These are phyloP conservation scores for Pyrochroa serraticornis DNA, from an alignment of 2,888 invertebrate genomes.

Conservation along the genomic window DNA sequence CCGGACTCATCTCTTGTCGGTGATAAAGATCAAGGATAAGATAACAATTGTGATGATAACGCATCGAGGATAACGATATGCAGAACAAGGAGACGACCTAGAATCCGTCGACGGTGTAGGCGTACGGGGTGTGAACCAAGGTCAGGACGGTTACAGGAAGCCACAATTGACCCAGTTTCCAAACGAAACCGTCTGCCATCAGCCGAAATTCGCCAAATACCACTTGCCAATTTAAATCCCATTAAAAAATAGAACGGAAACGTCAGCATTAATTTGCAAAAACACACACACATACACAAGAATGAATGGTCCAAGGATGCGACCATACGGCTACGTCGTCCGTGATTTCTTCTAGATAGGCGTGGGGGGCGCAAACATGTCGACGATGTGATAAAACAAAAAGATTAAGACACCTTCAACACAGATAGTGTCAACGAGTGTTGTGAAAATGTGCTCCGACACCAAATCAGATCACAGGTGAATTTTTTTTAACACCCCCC, in stretches of 20 bases:
- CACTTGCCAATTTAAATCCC: conserved; percentile 7
- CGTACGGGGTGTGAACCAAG: conserved; percentile 20
- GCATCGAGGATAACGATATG: conserved; percentile 2
- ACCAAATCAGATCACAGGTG: conserved; percentile 37
- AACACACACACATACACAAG: conserved; percentile 24
- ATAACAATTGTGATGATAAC: too few species aligned
- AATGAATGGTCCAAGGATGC: background rate
- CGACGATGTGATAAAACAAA: conserved; percentile 41
- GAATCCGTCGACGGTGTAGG: conserved; percentile 9
- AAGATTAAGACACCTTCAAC: conserved; percentile 34
- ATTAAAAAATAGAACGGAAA: conserved; percentile 45
- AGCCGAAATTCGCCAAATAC: conserved; percentile 7
- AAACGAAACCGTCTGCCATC: background rate
- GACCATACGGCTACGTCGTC: conserved; percentile 21
- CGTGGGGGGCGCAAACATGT: conserved; percentile 42
- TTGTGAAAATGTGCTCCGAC: conserved; percentile 39
- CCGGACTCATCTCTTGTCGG: too few species aligned
- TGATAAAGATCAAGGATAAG: too few species aligned
- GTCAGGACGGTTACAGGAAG: conserved; percentile 32
- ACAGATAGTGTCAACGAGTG: conserved; percentile 11
- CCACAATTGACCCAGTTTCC: conserved; percentile 35
- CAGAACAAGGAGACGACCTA: conserved; percentile 14
- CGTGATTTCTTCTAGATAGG: conserved; percentile 24
- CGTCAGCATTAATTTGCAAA: conserved; percentile 44
- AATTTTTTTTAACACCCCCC: background rate